These are phyloP conservation scores for Argynnis bischoffii DNA, from an alignment of 2,888 invertebrate species.

Conservation along the genomic window DNA sequence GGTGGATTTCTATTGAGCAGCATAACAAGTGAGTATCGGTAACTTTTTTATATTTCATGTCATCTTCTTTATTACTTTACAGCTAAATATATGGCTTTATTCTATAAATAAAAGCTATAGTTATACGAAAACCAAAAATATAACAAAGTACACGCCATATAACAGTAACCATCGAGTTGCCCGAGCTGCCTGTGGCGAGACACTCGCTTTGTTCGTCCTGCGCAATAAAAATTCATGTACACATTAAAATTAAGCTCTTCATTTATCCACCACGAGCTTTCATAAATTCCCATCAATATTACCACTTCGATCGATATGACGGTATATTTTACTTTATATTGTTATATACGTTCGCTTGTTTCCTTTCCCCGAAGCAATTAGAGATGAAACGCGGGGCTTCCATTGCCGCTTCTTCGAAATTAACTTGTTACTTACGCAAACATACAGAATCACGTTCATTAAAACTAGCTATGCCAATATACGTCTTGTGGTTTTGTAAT, in stretches of 20 bases:
- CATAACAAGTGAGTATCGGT: too few species aligned
- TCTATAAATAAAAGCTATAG: slow-evolving; percentile 4
- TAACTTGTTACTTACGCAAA: slow-evolving; percentile 46
- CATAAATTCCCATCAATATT: slow-evolving; percentile 27
- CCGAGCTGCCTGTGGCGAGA: slow-evolving; percentile 27
- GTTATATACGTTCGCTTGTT: slow-evolving; percentile 44
- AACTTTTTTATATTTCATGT: too few species aligned
- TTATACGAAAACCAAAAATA: slow-evolving; percentile 21
- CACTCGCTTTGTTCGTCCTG: slow-evolving; percentile 25
- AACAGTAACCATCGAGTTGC: slow-evolving; percentile 10
- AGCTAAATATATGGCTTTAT: background rate
- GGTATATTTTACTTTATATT: slow-evolving; percentile 37
- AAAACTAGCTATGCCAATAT: slow-evolving; percentile 10
- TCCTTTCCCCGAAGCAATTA: slow-evolving; percentile 63
- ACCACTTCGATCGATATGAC: slow-evolving; percentile 15
- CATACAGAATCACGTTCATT: slow-evolving; percentile 19
- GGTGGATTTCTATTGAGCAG: too few species aligned
- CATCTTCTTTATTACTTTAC: background rate
- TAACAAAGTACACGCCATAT: slow-evolving; percentile 25
- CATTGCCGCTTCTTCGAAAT: slow-evolving; percentile 52
- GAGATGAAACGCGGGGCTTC: slow-evolving; percentile 55
- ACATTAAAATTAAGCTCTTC: slow-evolving; percentile 30
- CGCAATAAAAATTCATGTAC: slow-evolving; percentile 29
- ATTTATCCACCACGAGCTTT: slow-evolving; percentile 28
- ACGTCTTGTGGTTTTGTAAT: slow-evolving; percentile 10